Evolutionary conservation across 2,888 invertebrate genomes (phyloP).

Genomic region (Hypsopygia costalis): DNA sequence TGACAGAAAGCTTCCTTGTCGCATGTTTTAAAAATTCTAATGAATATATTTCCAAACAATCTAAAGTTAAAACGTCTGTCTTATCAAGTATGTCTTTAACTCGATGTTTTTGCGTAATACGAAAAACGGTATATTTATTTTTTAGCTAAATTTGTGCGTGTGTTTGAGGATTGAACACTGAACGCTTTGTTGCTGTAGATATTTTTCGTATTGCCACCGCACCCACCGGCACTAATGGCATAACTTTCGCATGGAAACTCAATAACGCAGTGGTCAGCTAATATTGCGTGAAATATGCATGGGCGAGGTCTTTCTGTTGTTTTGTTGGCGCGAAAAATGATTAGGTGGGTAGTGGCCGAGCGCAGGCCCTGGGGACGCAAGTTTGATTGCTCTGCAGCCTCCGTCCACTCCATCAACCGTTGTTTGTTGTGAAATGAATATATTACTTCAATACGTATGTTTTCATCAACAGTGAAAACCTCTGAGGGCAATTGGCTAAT

Average conservation of each 20-base stretch:
- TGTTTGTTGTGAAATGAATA: conserved; percentile 69
- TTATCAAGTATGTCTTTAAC: no score
- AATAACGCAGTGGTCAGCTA: conserved; percentile 61
- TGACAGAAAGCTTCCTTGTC: no score
- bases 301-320: conserved; percentile 56
- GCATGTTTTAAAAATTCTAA: no score
- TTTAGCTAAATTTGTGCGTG: no score
- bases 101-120: no score
- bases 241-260: conserved; percentile 57
- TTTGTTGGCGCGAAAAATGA: conserved; percentile 64
- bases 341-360: conserved; percentile 63
- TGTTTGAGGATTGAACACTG: no score
- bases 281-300: conserved; percentile 72
- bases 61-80: no score
- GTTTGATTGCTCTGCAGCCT: conserved; percentile 71
- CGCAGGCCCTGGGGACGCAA: conserved; percentile 56
- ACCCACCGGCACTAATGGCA: conserved; percentile 41
- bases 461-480: conserved; percentile 30
- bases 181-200: no score
- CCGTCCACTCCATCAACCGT: conserved; percentile 56
- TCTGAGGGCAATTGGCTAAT: conserved; percentile 6
- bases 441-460: conserved; percentile 49
- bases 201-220: conserved; percentile 20
- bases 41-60: no score
- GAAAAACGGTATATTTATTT: no score